Evolutionary conservation across 1,140 invertebrate genomes (phyloP).

Genomic region (Vanessa tameamea): DNA sequence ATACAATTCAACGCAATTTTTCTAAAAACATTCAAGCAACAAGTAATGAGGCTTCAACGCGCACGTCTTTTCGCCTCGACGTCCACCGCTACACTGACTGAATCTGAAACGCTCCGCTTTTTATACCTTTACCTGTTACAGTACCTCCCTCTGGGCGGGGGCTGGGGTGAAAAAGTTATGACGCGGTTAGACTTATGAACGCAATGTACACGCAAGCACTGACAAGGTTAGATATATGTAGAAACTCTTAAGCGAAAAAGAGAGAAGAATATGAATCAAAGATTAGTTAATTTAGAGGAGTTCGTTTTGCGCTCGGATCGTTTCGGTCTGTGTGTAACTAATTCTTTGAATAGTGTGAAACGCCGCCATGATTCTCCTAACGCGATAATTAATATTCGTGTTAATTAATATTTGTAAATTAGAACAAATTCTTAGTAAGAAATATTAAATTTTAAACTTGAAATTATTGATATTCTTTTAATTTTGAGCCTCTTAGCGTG

Average conservation of each 20-base stretch:
- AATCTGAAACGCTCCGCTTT: slow-evolving; percentile 14
- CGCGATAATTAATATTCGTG: slow-evolving; percentile 1
- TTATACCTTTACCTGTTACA: slow-evolving; percentile 63
- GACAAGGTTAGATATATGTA: not conserved
- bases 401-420: not conserved
- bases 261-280: not conserved
- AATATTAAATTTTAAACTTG: not conserved
- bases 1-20: slow-evolving; percentile 29
- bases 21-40: slow-evolving; percentile 37
- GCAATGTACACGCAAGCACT: not conserved
- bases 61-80: slow-evolving; percentile 40
- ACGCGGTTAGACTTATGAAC: slow-evolving; percentile 12
- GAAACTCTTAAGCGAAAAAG: not conserved
- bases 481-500: not conserved
- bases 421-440: not conserved
- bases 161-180: slow-evolving; percentile 11
- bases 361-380: not conserved
- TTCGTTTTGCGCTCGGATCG: not conserved
- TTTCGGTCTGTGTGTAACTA: not conserved
- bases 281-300: not conserved
- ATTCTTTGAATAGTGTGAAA: not conserved
- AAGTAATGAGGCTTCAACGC: not conserved
- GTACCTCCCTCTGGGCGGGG: slow-evolving; percentile 28
- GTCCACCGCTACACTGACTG: slow-evolving; percentile 45
- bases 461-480: not conserved